A percentile compares a stretch with the other conserved stretches of the same genome.
These are phyloP conservation scores for Globia sparganii DNA, from an alignment of 2,888 invertebrate genomes.

Conservation along the genomic window DNA sequence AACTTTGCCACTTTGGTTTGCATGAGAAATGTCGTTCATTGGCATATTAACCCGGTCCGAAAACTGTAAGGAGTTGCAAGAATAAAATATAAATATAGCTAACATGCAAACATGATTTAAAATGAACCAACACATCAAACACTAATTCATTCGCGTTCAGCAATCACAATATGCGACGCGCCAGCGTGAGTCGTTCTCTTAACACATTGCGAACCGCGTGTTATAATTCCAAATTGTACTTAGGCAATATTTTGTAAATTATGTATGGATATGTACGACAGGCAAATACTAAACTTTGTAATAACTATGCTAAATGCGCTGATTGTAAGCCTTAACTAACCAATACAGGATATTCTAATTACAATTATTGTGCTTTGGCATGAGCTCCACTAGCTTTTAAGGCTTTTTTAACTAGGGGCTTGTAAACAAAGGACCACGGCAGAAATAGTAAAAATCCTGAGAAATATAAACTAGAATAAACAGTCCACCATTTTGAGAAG, in stretches of 20 bases:
- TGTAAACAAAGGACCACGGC: conserved; percentile 91
- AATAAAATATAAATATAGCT: conserved; percentile 15
- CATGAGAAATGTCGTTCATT: background rate
- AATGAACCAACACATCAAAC: conserved; percentile 20
- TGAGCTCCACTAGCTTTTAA: conserved; percentile 45
- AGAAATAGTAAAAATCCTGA: conserved; percentile 93
- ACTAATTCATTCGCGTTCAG: background rate
- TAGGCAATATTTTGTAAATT: conserved; percentile 33
- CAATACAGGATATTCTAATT: conserved; percentile 19
- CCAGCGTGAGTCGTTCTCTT: background rate
- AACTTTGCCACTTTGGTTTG: background rate
- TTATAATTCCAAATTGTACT: conserved; percentile 49
- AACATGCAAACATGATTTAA: conserved; percentile 41
- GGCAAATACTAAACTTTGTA: conserved; percentile 38
- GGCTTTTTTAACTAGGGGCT: conserved; percentile 77
- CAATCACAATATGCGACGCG: conserved; percentile 32
- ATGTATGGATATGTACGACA: conserved; percentile 51
- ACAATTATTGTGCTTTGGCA: conserved; percentile 52
- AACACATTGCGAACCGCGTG: conserved; percentile 4
- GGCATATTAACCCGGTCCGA: background rate
- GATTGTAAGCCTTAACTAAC: conserved; percentile 38
- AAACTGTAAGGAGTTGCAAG: background rate
- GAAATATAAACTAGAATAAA: conserved; percentile 92
- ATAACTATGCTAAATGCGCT: conserved; percentile 41
- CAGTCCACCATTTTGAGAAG: conserved; percentile 92